Evolutionary conservation across 2,888 invertebrate genomes (phyloP).

Genomic region (Clanis bilineata): DNA sequence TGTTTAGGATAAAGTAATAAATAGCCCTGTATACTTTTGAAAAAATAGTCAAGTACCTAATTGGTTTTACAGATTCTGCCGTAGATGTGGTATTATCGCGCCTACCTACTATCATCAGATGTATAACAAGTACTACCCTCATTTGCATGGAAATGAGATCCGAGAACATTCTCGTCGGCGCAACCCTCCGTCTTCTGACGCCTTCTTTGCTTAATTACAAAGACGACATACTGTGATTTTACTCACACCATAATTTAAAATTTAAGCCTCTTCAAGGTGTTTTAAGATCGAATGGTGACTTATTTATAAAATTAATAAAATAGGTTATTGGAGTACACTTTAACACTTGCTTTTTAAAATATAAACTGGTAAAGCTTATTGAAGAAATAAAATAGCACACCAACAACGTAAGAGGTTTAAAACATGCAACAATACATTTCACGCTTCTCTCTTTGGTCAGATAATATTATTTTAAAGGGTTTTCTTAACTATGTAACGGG

Average conservation of each 20-base stretch:
- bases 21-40: no score
- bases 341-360: neutral
- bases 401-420: no score
- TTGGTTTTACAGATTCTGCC: conserved; percentile 32
- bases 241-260: conserved; percentile 25
- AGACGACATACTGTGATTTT: conserved; percentile 60
- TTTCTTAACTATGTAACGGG: no score
- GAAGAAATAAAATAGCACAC: neutral
- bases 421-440: neutral
- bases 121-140: conserved; percentile 68
- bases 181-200: conserved; percentile 67
- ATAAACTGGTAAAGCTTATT: neutral
- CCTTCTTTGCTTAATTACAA: conserved; percentile 77
- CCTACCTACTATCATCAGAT: conserved; percentile 49
- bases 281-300: neutral
- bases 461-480: no score
- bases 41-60: no score
- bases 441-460: no score
- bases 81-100: conserved; percentile 37
- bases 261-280: conserved; percentile 17
- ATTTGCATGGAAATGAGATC: conserved; percentile 81
- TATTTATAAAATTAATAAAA: neutral
- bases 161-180: conserved; percentile 66
- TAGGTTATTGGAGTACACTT: neutral
- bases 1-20: no score